A percentile compares a stretch with the other conserved stretches of the same genome.
phyloP scores from a whole-genome alignment of 2,797 vertebrate species.

The Acipenser transmontanus region DNA sequence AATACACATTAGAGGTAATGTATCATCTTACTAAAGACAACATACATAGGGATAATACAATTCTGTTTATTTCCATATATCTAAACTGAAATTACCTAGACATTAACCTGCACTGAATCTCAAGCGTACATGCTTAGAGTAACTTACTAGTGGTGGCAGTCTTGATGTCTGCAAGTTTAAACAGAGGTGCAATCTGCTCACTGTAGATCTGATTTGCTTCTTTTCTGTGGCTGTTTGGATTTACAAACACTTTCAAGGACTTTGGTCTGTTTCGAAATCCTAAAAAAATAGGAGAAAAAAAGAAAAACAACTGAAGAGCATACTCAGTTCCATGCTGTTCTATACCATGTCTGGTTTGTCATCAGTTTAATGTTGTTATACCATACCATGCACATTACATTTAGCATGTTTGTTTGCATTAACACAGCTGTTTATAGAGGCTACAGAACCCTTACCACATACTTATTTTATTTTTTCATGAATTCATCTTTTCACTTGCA shows the following conservation, averaged over 20 bases:
- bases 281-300: slow-evolving; percentile 32
- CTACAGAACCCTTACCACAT: background rate
- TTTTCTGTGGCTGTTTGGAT: slow-evolving; percentile 84
- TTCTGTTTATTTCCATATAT: slow-evolving; percentile 13
- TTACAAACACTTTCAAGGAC: slow-evolving; percentile 83
- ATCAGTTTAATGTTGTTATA: background rate
- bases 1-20: slow-evolving; percentile 18
- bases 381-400: background rate
- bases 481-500: slow-evolving; percentile 25
- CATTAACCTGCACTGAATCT: slow-evolving; percentile 7
- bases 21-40: slow-evolving; percentile 23
- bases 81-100: background rate
- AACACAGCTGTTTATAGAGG: background rate
- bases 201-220: slow-evolving; percentile 78
- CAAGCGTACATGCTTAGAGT: slow-evolving; percentile 28
- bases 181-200: slow-evolving; percentile 81
- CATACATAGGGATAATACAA: slow-evolving; percentile 15
- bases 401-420: background rate
- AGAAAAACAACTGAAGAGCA: slow-evolving; percentile 9
- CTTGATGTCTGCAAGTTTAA: slow-evolving; percentile 82
- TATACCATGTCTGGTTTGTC: background rate
- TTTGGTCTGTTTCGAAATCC: slow-evolving; percentile 73
- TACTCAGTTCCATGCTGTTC: background rate
- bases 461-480: slow-evolving; percentile 21
- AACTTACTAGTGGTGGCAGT: slow-evolving; percentile 73